phyloP scores from a whole-genome alignment of 2,888 invertebrate genomes.

The Xestia xanthographa region DNA sequence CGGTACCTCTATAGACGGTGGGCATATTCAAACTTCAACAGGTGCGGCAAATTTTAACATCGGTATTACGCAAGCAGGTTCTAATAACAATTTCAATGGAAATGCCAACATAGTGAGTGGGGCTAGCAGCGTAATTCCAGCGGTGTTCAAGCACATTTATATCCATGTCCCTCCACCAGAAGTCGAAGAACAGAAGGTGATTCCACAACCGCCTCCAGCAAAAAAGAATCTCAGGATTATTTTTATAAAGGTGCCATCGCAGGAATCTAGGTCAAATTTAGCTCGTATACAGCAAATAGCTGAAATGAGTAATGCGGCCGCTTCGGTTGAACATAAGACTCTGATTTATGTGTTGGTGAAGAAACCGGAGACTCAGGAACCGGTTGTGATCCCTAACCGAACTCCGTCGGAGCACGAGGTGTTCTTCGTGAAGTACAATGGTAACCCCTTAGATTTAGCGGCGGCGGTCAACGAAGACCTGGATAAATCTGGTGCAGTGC shows the following conservation, averaged over 20 bases:
- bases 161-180: constrained; percentile 94
- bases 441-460: constrained; percentile 56
- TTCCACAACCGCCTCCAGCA: constrained; percentile 82
- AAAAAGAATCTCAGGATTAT: constrained; percentile 94
- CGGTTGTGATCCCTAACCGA: constrained; percentile 58
- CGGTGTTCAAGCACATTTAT: constrained; percentile 93
- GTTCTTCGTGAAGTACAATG: constrained; percentile 92
- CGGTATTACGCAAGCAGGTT: constrained; percentile 12
- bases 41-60: constrained; percentile 24
- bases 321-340: constrained; percentile 92
- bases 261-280: constrained; percentile 84
- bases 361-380: constrained; percentile 91
- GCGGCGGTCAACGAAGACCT: constrained; percentile 62
- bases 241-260: constrained; percentile 94
- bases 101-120: constrained; percentile 2
- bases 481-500: constrained; percentile 51
- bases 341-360: constrained; percentile 94
- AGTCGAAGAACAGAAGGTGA: constrained; percentile 89
- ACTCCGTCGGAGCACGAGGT: constrained; percentile 91
- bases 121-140: constrained; percentile 70
- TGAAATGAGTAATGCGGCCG: constrained; percentile 90
- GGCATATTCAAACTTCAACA: constrained; percentile 5
- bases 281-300: constrained; percentile 85
- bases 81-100: constrained; percentile 13
- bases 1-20: constrained; percentile 10